These are phyloP conservation scores for Cynopterus sphinx DNA, from an alignment of 2,797 vertebrate genomes.

Conservation along the genomic window DNA sequence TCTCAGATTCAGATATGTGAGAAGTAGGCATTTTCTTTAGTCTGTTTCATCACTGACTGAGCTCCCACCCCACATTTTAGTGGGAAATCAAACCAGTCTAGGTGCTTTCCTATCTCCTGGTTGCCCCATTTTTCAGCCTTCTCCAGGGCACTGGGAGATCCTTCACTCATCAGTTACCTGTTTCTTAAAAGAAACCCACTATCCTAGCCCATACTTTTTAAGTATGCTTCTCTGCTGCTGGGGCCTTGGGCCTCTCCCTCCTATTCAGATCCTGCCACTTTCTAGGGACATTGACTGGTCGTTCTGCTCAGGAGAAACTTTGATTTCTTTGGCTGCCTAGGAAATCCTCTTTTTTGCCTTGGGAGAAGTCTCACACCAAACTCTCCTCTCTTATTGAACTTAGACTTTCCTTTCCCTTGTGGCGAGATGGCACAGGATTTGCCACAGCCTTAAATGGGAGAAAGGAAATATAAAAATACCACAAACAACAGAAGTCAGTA, in stretches of 20 bases:
- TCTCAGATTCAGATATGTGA: background rate
- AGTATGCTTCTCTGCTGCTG: background rate
- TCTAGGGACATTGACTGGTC: background rate
- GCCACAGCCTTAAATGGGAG: background rate
- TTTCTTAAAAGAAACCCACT: background rate
- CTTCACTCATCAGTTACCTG: background rate
- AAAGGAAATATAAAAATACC: background rate
- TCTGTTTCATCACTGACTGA: background rate
- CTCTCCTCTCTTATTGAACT: background rate
- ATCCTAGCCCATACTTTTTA: background rate
- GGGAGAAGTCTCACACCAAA: background rate
- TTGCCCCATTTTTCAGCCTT: background rate
- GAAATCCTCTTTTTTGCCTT: background rate
- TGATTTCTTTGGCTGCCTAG: background rate
- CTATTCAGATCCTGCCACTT: background rate
- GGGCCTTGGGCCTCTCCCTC: background rate
- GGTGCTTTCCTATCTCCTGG: background rate
- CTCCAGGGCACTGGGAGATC: background rate
- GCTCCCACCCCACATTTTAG: background rate
- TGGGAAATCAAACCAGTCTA: background rate
- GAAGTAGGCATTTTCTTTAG: slow-evolving; percentile 24
- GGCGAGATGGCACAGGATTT: background rate
- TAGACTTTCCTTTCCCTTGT: background rate
- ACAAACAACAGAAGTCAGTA: background rate
- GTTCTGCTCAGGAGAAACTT: background rate